Evolutionary conservation across 2,888 invertebrate genomes (phyloP).

Genomic region (Ptychoptera contaminata): DNA sequence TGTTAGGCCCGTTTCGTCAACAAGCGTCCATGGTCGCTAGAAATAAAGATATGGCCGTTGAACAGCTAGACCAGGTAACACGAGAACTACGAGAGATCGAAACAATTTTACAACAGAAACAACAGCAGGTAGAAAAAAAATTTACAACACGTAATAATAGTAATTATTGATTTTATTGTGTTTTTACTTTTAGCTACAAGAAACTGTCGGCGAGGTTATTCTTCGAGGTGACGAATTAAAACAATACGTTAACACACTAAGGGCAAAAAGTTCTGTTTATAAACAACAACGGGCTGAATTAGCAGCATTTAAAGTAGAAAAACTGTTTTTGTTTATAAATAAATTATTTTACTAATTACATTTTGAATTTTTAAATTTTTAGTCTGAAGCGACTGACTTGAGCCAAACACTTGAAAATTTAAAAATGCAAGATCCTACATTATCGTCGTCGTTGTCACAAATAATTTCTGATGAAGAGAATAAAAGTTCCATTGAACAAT

Average conservation of each 20-base stretch:
- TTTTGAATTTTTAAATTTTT: conserved; percentile 2
- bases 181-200: conserved; percentile 25
- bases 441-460: conserved; percentile 33
- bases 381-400: conserved; percentile 61
- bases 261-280: conserved; percentile 65
- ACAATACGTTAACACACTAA: conserved; percentile 63
- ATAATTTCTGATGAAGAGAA: conserved; percentile 7
- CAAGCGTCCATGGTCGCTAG: conserved; percentile 66
- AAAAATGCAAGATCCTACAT: conserved; percentile 37
- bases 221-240: conserved; percentile 72
- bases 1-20: conserved; percentile 68
- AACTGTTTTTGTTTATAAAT: neutral
- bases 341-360: neutral
- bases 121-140: conserved; percentile 28
- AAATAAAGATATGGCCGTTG: conserved; percentile 61
- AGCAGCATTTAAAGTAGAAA: conserved; percentile 44
- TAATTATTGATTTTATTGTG: too few relatives aligned
- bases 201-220: conserved; percentile 47
- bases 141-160: too few relatives aligned
- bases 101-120: conserved; percentile 41
- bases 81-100: conserved; percentile 43
- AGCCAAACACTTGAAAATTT: conserved; percentile 62
- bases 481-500: conserved; percentile 2
- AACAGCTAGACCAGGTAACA: conserved; percentile 49
- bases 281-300: conserved; percentile 65